A percentile compares a stretch with the other conserved stretches of the same genome.
Conservation (phyloP, 2,797 vertebrate species). For the Selene dorsalis region DNA sequence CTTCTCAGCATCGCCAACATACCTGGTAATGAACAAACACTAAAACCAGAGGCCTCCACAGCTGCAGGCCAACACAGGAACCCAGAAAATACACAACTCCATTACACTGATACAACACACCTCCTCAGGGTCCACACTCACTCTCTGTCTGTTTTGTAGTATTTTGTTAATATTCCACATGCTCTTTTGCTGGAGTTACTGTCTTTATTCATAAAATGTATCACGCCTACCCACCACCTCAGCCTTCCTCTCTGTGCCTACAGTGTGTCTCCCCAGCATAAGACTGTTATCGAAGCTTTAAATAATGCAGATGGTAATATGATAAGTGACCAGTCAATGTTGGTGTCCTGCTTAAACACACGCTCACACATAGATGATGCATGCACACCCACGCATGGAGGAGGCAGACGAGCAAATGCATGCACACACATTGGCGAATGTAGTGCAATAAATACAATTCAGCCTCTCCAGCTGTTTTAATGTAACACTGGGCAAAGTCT, state of each 20-base stretch:
- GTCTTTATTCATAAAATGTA: constrained; percentile 27
- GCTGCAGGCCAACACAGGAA: constrained; percentile 28
- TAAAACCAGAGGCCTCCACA: constrained; percentile 12
- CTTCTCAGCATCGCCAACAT: constrained; percentile 51
- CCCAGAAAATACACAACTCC: constrained; percentile 1
- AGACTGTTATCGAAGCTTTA: constrained; percentile 79
- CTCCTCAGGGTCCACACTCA: neutral
- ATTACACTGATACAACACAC: neutral
- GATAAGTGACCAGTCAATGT: constrained; percentile 80
- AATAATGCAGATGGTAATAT: constrained; percentile 85
- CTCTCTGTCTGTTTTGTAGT: neutral
- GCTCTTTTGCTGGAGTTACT: constrained; percentile 34
- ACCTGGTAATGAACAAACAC: constrained; percentile 61
- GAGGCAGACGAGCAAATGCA: constrained; percentile 7
- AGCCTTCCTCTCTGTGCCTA: constrained; percentile 39
- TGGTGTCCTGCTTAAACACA: constrained; percentile 75
- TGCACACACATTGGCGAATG: neutral
- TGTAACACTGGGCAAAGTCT: constrained; percentile 52
- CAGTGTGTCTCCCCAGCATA: constrained; percentile 59
- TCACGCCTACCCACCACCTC: constrained; percentile 35
- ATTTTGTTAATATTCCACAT: constrained; percentile 30
- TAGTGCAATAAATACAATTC: constrained; percentile 31
- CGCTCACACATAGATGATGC: constrained; percentile 44
- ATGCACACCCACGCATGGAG: constrained; percentile 23
- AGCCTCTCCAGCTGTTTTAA: constrained; percentile 52